phyloP scores from a whole-genome alignment of 2,797 vertebrate genomes.

The Sciurus carolinensis region DNA sequence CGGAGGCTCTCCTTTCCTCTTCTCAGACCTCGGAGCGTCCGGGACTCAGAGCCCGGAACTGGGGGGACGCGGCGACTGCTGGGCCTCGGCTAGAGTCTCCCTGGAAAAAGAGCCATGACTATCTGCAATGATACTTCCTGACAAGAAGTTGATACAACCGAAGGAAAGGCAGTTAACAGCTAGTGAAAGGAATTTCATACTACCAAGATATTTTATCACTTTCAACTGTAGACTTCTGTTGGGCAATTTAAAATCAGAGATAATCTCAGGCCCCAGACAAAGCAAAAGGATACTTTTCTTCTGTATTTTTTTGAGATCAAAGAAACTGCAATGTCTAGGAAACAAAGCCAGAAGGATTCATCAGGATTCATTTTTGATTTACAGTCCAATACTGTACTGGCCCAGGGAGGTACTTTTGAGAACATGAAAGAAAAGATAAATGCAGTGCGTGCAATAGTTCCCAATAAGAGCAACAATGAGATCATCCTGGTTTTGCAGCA shows the following conservation, averaged over 20 bases:
- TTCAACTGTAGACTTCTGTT: conserved; percentile 58
- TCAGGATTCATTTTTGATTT: conserved; percentile 97
- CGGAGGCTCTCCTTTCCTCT: conserved; percentile 55
- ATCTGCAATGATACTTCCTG: conserved; percentile 73
- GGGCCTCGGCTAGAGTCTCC: conserved; percentile 71
- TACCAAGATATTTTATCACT: conserved; percentile 73
- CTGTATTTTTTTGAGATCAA: conserved; percentile 62
- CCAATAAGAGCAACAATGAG: conserved; percentile 99
- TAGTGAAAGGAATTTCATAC: conserved; percentile 75
- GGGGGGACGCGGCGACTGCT: conserved; percentile 51
- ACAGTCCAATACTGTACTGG: conserved; percentile 97
- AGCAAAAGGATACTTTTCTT: conserved; percentile 68
- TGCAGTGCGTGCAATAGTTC: conserved; percentile 96
- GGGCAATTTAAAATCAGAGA: conserved; percentile 60
- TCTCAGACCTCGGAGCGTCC: conserved; percentile 70
- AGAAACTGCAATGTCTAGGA: conserved; percentile 88
- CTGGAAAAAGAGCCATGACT: conserved; percentile 71
- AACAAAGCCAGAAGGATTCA: conserved; percentile 90
- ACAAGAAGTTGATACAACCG: conserved; percentile 77
- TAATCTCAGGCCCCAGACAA: conserved; percentile 57
- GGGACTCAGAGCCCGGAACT: conserved; percentile 72
- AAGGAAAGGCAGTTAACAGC: conserved; percentile 71
- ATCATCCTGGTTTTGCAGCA: conserved; percentile 98
- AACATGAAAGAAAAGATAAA: conserved; percentile 99
- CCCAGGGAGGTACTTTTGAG: conserved; percentile 96